Base-by-base conservation (phyloP, 92 coral and sea anemone species). In the Epizoanthus stellaris region DNA sequence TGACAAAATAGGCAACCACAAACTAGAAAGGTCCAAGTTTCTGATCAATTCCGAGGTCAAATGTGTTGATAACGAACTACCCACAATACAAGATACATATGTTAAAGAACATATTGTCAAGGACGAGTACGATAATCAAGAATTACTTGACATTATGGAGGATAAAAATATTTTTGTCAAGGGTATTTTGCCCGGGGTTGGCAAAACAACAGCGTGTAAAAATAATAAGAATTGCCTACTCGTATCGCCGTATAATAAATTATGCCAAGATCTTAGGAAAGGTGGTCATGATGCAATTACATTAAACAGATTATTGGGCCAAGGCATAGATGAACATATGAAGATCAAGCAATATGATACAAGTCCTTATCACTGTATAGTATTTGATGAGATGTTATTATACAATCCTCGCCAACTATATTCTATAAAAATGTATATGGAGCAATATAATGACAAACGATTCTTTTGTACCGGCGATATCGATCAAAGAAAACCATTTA, bases 401-500 rank as follows among this genome's bases (percentile, higher is more conserved):
- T 67, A 82, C 15, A 52, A 52, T 20, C 77, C 67, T 4, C 15
- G 66, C 3, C 86, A 82, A 70, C 68, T 82, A 7, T 54, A 82
- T 36, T 67, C 49, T 34, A 82, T 82, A 15, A 68, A 82, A 82
- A 52, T 69, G 65, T 80, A 61, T 17, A 80, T 80, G 85, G 85
- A 64, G 2, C 15, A 80, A 15, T 15, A 80, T 42, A 61, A 61
- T 6, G 74, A 64, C 42, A 80, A 80, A 80, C 38, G 1, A 54
- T 69, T 12, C 23, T 12, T n/a, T 19, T 82, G 86, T 54, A 68
- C 86, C 1, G 86, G 86, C 0, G 76, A 82, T 36, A 82, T 82
- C 21, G 86, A 82, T 82, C 87, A 82, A 70, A 56, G 87, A 17
- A 82, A 70, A 40, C 80, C 87, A 12, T 57, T 70, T 40, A 82